phyloP scores from a whole-genome alignment of 2,888 invertebrate genomes.

The Rhopalosiphum nymphaeae region DNA sequence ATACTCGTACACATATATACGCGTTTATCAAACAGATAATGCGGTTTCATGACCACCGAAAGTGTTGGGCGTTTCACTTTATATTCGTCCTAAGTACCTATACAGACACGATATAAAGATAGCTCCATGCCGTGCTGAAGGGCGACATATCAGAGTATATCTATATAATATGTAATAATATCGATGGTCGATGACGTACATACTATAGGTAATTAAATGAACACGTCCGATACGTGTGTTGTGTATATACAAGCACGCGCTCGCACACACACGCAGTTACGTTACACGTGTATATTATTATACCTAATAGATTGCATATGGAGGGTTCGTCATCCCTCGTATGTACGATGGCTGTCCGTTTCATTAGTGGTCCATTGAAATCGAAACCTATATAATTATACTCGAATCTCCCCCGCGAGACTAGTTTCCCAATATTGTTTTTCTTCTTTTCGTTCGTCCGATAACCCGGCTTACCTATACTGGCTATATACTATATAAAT shows the following conservation, averaged over 20 bases:
- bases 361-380: conserved; percentile 3
- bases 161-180: neutral
- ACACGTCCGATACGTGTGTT: neutral
- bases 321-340: neutral
- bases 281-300: neutral
- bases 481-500: neutral
- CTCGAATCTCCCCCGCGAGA: neutral
- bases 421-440: neutral
- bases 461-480: neutral
- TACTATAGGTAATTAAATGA: conserved; percentile 12
- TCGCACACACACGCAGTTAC: neutral
- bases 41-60: neutral
- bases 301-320: neutral
- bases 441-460: neutral
- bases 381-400: neutral
- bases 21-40: neutral
- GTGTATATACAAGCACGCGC: neutral
- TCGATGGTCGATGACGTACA: neutral
- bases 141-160: neutral
- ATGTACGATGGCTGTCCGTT: neutral
- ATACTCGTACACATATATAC: neutral
- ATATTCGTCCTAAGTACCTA: neutral
- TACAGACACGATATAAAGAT: neutral
- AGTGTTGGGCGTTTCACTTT: neutral
- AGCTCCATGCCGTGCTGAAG: neutral